Conservation (phyloP, 2,888 invertebrate genomes). For the Adela reaumurella region DNA sequence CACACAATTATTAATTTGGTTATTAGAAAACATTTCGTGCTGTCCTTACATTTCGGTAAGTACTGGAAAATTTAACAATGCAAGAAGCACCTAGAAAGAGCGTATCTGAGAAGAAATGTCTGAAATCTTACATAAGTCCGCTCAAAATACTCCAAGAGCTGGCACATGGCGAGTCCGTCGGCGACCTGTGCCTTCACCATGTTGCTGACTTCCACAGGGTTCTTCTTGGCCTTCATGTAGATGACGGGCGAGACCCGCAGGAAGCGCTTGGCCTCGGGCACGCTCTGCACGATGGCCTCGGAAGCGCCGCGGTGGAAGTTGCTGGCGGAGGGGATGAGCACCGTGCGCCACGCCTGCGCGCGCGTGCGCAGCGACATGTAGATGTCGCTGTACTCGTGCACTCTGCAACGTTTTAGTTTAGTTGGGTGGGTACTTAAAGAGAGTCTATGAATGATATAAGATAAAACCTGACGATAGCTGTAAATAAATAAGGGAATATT, state of each 20-base stretch:
- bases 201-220: constrained; percentile 70
- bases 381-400: constrained; percentile 65
- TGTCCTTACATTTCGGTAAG: no score
- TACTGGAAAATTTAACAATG: no score
- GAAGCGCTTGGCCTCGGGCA: constrained; percentile 57
- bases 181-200: constrained; percentile 82
- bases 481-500: no score
- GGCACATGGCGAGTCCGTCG: constrained; percentile 88
- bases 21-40: no score
- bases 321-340: constrained; percentile 67
- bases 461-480: no score
- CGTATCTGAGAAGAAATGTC: no score
- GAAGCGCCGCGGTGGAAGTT: constrained; percentile 72
- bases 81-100: no score
- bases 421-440: no score
- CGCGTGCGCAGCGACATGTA: constrained; percentile 67
- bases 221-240: constrained; percentile 84
- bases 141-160: constrained; percentile 68
- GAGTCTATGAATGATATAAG: no score
- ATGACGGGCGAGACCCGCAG: constrained; percentile 77
- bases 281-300: constrained; percentile 60
- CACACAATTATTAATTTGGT: no score
- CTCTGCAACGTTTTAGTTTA: no score
- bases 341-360: constrained; percentile 59
- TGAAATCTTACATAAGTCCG: constrained; percentile 9